A percentile compares a stretch with the other conserved stretches of the same genome.
Evolutionary conservation across 2,113 vertebrate genomes (phyloP).

Genomic region (Trematomus loennbergii): DNA sequence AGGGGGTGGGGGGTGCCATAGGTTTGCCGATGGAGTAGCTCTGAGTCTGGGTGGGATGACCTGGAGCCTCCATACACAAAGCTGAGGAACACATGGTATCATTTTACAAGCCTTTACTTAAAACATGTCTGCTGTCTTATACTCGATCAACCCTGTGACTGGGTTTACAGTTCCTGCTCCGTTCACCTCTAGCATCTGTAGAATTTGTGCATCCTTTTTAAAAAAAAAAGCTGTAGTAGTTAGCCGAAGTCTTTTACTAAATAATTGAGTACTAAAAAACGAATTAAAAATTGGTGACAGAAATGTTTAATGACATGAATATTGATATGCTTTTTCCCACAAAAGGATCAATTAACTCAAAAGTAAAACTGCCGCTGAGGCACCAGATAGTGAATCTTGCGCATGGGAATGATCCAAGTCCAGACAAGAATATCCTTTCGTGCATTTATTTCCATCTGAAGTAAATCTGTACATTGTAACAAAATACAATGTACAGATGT

Average conservation of each 20-base stretch:
- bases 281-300: too few relatives aligned
- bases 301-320: too few relatives aligned
- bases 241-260: not conserved
- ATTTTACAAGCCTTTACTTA: not conserved
- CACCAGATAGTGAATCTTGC: too few relatives aligned
- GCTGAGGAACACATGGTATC: slow-evolving; percentile 73
- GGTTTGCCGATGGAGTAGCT: slow-evolving; percentile 91
- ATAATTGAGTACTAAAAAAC: too few relatives aligned
- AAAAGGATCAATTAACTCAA: too few relatives aligned
- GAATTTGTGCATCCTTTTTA: not conserved
- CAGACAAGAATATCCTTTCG: too few relatives aligned
- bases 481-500: too few relatives aligned
- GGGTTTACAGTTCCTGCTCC: not conserved
- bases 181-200: not conserved
- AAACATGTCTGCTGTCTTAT: not conserved
- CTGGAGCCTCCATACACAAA: slow-evolving; percentile 92
- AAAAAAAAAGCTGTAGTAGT: not conserved
- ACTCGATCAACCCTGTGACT: not conserved
- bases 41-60: slow-evolving; percentile 90
- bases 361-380: too few relatives aligned
- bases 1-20: slow-evolving; percentile 90
- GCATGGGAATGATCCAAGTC: too few relatives aligned
- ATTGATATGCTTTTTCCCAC: too few relatives aligned
- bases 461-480: too few relatives aligned
- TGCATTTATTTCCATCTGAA: too few relatives aligned